A percentile compares a stretch with the other conserved stretches of the same genome.
Evolutionary conservation across 2,797 vertebrate genomes (phyloP).

Genomic region (Oreochromis grahami): DNA sequence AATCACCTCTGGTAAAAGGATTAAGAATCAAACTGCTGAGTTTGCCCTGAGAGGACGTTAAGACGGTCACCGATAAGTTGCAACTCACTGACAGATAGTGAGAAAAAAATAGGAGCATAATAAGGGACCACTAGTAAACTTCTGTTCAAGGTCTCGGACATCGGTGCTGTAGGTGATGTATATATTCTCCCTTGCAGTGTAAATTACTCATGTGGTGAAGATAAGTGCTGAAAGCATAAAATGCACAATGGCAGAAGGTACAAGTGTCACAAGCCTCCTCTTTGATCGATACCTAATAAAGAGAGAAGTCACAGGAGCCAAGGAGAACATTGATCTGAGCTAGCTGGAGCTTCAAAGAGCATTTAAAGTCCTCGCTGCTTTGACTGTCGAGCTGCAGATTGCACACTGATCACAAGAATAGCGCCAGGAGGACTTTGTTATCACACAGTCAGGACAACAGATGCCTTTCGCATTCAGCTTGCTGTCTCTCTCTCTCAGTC

Average conservation of each 20-base stretch:
- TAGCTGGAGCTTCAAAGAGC: constrained; percentile 40
- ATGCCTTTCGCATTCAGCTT: background rate
- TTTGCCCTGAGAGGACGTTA: constrained; percentile 22
- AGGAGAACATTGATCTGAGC: constrained; percentile 64
- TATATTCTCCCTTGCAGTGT: background rate
- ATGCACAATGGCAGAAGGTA: constrained; percentile 3
- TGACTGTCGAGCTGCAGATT: constrained; percentile 25
- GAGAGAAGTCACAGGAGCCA: constrained; percentile 53
- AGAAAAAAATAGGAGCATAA: background rate
- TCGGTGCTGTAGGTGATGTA: background rate
- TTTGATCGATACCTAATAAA: constrained; percentile 44
- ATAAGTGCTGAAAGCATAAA: background rate
- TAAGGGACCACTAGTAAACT: constrained; percentile 3
- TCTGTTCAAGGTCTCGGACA: constrained; percentile 20
- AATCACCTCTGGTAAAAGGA: constrained; percentile 61
- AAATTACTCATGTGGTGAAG: background rate
- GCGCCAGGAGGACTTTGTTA: constrained; percentile 4
- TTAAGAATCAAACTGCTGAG: constrained; percentile 39
- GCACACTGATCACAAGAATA: constrained; percentile 8
- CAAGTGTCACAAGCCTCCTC: background rate
- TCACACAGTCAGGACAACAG: constrained; percentile 2
- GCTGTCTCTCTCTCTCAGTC: background rate
- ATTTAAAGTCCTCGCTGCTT: constrained; percentile 43
- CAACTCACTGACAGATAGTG: background rate
- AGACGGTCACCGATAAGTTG: background rate